Evolutionary conservation across 2,888 invertebrate species (phyloP).

Genomic region (Notodromas monacha): DNA sequence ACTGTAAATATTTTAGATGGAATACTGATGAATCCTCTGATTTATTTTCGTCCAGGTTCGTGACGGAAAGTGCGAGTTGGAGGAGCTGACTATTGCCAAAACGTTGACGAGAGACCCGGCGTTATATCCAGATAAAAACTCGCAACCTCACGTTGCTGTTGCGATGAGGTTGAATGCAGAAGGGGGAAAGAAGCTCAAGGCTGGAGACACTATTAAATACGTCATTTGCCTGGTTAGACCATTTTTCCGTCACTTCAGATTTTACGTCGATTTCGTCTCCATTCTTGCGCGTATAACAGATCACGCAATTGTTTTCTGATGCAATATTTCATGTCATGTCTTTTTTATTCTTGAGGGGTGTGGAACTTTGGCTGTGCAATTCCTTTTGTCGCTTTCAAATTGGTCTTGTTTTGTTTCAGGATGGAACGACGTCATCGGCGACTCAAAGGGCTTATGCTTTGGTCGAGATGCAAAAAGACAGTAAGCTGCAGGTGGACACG

Average conservation of each 20-base stretch:
- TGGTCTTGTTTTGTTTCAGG: slow-evolving; percentile 16
- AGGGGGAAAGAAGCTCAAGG: slow-evolving; percentile 38
- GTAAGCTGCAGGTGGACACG: slow-evolving; percentile 23
- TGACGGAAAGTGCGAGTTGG: slow-evolving; percentile 25
- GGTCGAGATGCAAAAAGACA: slow-evolving; percentile 26
- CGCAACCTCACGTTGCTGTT: slow-evolving; percentile 64
- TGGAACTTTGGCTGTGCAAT: no score
- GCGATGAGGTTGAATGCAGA: slow-evolving; percentile 56
- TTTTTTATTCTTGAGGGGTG: no score
- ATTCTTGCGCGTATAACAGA: no score
- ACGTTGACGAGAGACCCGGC: slow-evolving; percentile 74
- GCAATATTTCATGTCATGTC: slow-evolving; percentile 1
- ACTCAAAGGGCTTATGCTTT: slow-evolving; percentile 76
- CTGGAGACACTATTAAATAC: slow-evolving; percentile 81
- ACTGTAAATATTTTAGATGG: slow-evolving; percentile 16
- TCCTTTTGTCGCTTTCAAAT: background rate
- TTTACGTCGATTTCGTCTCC: no score
- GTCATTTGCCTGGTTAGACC: slow-evolving; percentile 44
- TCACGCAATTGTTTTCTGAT: no score
- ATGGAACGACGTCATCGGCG: slow-evolving; percentile 40
- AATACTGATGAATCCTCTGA: background rate
- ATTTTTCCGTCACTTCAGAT: background rate
- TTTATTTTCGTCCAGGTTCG: background rate
- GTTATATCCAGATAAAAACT: slow-evolving; percentile 51
- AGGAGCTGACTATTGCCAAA: slow-evolving; percentile 57